phyloP scores from a whole-genome alignment of 2,888 invertebrate species.

The Protodeltote pygarga region DNA sequence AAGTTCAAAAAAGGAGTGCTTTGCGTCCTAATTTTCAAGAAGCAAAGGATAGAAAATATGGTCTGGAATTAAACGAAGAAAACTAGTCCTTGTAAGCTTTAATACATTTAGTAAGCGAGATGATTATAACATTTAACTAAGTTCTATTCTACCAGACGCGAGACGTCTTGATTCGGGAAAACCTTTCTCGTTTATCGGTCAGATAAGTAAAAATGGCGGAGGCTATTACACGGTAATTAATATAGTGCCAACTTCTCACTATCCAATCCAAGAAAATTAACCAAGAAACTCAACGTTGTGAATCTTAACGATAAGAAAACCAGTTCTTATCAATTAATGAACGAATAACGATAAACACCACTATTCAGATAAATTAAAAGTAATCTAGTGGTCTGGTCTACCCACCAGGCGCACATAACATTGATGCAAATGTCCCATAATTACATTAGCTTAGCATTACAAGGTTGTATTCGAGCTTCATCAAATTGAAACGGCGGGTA shows the following conservation, averaged over 20 bases:
- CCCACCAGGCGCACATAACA: constrained; percentile 72
- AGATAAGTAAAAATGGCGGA: constrained; percentile 24
- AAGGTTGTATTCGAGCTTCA: constrained; percentile 66
- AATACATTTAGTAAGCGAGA: too few relatives aligned
- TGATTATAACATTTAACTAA: too few relatives aligned
- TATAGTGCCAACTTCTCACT: constrained; percentile 35
- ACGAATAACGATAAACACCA: constrained; percentile 43
- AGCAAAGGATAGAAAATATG: too few relatives aligned
- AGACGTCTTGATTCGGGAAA: too few relatives aligned
- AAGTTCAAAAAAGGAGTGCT: constrained; percentile 4
- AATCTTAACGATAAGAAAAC: constrained; percentile 30
- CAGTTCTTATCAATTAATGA: constrained; percentile 43
- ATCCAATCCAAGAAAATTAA: constrained; percentile 21
- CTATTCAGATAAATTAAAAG: constrained; percentile 72
- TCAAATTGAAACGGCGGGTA: constrained; percentile 65
- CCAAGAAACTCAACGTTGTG: constrained; percentile 23
- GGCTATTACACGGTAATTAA: constrained; percentile 28
- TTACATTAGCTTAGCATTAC: constrained; percentile 66
- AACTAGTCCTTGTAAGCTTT: too few relatives aligned
- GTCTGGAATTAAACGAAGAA: too few relatives aligned
- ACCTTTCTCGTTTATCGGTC: constrained; percentile 2
- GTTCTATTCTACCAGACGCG: background rate
- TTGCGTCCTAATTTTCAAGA: too few relatives aligned
- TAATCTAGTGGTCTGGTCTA: constrained; percentile 69
- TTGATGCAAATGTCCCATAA: constrained; percentile 76